Evolutionary conservation across 2,888 invertebrate genomes (phyloP).

Genomic region (Baronia brevicornis): DNA sequence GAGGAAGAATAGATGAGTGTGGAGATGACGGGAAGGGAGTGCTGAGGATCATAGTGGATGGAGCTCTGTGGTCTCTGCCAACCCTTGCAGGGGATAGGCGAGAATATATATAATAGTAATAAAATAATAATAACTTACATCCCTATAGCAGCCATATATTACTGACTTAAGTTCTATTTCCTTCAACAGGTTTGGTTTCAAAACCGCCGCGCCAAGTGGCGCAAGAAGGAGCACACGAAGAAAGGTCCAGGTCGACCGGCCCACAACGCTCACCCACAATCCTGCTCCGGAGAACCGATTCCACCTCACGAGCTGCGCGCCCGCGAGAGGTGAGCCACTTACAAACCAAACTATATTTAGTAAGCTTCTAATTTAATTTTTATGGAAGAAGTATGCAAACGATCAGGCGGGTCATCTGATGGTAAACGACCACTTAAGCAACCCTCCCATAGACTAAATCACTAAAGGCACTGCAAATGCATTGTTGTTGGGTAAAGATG

Average conservation of each 20-base stretch:
- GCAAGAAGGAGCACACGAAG: constrained; percentile 99
- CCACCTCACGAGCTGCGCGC: constrained; percentile 92
- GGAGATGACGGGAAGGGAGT: no score
- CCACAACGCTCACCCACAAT: constrained; percentile 98
- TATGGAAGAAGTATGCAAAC: no score
- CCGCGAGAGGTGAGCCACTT: constrained; percentile 81
- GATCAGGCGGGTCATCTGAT: no score
- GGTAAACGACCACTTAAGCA: no score
- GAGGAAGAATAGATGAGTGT: no score
- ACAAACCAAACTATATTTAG: constrained; percentile 35
- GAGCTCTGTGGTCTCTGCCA: no score
- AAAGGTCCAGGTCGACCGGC: constrained; percentile 98
- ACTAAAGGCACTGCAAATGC: no score
- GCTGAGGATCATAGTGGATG: no score
- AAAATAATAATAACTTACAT: constrained; percentile 1
- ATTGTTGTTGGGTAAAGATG: no score
- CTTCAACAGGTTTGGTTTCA: constrained; percentile 97
- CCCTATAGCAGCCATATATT: neutral
- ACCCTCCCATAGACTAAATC: no score
- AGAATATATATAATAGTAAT: no score
- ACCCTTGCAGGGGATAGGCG: no score
- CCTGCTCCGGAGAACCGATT: constrained; percentile 97
- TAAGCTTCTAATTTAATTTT: constrained; percentile 2
- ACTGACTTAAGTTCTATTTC: constrained; percentile 9
- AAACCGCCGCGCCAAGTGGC: constrained; percentile 98